Evolutionary conservation across 2,797 vertebrate species (phyloP), one percentile per base, ranked within the genome.

Genomic region (Mus spretus): DNA sequence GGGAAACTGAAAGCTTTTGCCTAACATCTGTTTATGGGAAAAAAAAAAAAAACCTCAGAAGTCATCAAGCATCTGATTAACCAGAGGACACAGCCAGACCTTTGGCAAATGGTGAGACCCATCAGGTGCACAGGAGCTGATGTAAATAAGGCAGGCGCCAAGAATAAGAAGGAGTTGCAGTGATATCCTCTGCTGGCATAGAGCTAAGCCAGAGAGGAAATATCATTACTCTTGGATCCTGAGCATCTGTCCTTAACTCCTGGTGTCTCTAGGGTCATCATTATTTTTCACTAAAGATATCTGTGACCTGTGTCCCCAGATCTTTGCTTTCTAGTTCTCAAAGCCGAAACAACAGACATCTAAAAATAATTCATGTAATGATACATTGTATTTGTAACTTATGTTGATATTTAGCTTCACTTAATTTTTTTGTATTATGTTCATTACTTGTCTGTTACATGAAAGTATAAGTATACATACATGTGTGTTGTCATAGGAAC

Each of bases 321-420:
- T 1, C 8, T 31, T 82, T 77, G 53, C 34, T 65, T 84, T 50
- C 59, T 44, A 81, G 65, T 84, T 74, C 63, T 5, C 17, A 91
- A 24, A 93, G 14, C 85, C 65, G 78, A 55, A 63, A 47, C 10
- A 86, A 90, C 47, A 90, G 17, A 65, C 65, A 34, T 37, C 92
- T 90, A 78, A 57, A 84, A 89, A 80, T 84, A 94, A 63, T 57
- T 85, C 80, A n/a, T 44, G 88, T 63, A 3, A 75, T 93, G 50
- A 72, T 92, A 59, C 59, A 19, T 87, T 61, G 65, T 40, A 78
- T 89, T 94, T 94, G 55, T 72, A 19, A 40, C 50, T 63, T 89
- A 61, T 34, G 67, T 61, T 90, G 37, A 91, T 12, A 82, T 44
- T 82, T 90, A 63, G 22, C 40, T 83, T 86, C 47, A 37, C 53